Percentiles rank a stretch among this genome's conserved stretches.
These are phyloP conservation scores for Coelopa pilipes DNA, from an alignment of 2,888 invertebrate genomes.

Conservation along the genomic window DNA sequence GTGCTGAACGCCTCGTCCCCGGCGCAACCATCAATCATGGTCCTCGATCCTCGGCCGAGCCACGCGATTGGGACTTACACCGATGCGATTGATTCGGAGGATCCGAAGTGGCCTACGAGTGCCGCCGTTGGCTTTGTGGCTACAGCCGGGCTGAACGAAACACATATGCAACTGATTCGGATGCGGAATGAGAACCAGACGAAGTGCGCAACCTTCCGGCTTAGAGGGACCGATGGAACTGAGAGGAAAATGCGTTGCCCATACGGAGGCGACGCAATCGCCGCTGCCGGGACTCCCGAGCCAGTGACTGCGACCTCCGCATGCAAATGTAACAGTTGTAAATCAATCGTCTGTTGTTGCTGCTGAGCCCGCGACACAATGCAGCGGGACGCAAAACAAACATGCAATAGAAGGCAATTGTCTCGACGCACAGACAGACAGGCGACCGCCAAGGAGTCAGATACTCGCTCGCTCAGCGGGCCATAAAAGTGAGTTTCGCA, in stretches of 20 bases:
- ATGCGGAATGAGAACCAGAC: too few species aligned
- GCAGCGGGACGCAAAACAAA: conserved; percentile 30
- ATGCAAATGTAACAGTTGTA: conserved; percentile 43
- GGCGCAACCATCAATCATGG: too few species aligned
- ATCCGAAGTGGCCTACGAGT: too few species aligned
- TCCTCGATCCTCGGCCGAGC: too few species aligned
- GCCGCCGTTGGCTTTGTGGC: too few species aligned
- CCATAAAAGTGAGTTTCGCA: conserved; percentile 40
- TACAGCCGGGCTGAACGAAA: too few species aligned
- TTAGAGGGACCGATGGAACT: neutral
- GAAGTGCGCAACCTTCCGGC: too few species aligned
- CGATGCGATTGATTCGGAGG: too few species aligned
- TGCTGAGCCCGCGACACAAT: conserved; percentile 14
- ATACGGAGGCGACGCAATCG: neutral
- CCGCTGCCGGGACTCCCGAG: neutral
- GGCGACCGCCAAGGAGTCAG: conserved; percentile 27
- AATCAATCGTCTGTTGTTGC: conserved; percentile 40
- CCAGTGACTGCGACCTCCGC: neutral
- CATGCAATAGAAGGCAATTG: conserved; percentile 30
- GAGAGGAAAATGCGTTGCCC: neutral
- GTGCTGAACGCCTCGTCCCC: too few species aligned
- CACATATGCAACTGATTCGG: too few species aligned
- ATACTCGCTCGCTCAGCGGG: neutral
- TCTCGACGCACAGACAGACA: conserved; percentile 16
- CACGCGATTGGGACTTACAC: too few species aligned